Evolutionary conservation across 1,140 invertebrate genomes (phyloP), one percentile per base, ranked within the genome.

Genomic region (Cyphomyrmex costatus): DNA sequence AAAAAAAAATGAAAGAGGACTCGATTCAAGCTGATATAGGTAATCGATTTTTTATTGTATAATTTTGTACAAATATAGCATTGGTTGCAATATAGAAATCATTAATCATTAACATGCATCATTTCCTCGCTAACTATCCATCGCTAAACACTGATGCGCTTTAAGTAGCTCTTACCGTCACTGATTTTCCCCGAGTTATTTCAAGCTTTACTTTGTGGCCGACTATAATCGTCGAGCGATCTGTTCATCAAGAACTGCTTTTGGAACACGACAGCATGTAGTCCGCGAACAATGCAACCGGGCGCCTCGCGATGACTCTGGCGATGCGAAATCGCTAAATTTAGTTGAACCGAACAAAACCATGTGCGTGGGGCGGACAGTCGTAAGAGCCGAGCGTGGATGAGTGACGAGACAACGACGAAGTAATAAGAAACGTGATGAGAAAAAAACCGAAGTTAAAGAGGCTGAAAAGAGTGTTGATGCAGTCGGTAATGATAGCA

Each of bases 301-400:
- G 36, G 36, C 36, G 36, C 7, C 21, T 33, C 24, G 16, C 36
- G 36, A 71, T 71, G 78, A 82, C 33, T 71, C 33, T 36, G 49
- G 65, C 51, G 21, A 82, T 33, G 66, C 66, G 66, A 73, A 56
- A 82, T 60, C 66, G 79, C 79, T 82, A 82, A 82, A 82, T 82
- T 82, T 82, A 82, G 66, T 58, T 53, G 66, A 70, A 68, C 78
- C 66, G 51, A 70, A 68, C 78, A 71, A 82, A 61, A 73, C 33
- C 65, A 49, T n/a, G 53, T 24, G 73, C 16, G 58, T 65, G 49
- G 21, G 53, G 10, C 36, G 42, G 46, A 7, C 21, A 58, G 19
- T 51, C 3, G 77, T 42, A 61, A 16, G 70, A 49, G 21, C 6
- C 63, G 68, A 83, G 60, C 21, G 65, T 70, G 71, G 63, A 88